A percentile compares a stretch with the other conserved stretches of the same genome.
Conservation (phyloP, 2,797 vertebrate species). For the Cygnus olor region DNA sequence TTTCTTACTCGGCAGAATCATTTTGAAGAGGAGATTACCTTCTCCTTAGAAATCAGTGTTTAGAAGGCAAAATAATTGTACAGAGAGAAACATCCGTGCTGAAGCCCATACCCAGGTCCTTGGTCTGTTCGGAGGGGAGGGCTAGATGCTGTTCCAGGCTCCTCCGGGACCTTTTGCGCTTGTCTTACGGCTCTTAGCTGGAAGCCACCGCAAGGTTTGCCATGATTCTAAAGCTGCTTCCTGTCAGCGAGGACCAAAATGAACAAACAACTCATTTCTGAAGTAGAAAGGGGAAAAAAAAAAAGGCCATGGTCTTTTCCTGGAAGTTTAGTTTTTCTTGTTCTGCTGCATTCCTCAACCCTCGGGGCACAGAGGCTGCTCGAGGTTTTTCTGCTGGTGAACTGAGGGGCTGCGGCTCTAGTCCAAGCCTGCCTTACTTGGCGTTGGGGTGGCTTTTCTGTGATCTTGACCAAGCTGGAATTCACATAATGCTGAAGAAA, state of each 20-base stretch:
- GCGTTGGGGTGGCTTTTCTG: slow-evolving; percentile 31
- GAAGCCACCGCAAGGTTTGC: not conserved
- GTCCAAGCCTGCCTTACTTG: slow-evolving; percentile 51
- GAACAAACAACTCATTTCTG: slow-evolving; percentile 17
- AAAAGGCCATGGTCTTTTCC: not conserved
- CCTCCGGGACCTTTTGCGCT: not conserved
- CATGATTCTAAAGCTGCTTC: not conserved
- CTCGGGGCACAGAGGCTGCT: not conserved
- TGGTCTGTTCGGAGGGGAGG: not conserved
- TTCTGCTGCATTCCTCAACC: slow-evolving; percentile 61
- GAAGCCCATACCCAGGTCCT: not conserved
- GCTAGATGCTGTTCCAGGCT: not conserved
- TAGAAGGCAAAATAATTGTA: slow-evolving; percentile 6
- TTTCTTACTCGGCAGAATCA: slow-evolving; percentile 47
- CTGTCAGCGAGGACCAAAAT: not conserved
- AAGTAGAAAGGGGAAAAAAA: not conserved
- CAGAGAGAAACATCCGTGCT: not conserved
- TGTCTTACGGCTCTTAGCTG: not conserved
- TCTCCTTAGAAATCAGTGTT: slow-evolving; percentile 3
- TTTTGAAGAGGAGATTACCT: not conserved
- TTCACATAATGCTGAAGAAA: slow-evolving; percentile 54
- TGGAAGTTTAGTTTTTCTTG: slow-evolving; percentile 47
- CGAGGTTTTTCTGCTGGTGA: slow-evolving; percentile 41
- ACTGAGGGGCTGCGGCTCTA: not conserved
- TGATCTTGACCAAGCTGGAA: slow-evolving; percentile 52